These are phyloP conservation scores for Ciconia stormi DNA, from an alignment of 2,113 vertebrate genomes.

Conservation along the genomic window DNA sequence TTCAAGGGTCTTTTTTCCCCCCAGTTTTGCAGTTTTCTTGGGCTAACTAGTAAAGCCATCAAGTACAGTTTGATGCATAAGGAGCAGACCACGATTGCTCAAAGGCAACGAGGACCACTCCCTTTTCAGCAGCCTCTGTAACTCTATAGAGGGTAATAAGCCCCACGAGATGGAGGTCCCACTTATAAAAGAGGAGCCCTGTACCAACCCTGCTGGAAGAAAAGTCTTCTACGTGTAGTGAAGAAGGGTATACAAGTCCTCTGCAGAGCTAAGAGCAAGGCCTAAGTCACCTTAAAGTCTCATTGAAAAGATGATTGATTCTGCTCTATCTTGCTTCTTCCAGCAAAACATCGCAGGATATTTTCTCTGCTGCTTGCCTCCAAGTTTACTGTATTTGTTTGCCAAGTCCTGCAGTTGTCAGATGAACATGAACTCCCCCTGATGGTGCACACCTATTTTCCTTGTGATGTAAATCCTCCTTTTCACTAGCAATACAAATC, in stretches of 20 bases:
- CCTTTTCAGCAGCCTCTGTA: not conserved
- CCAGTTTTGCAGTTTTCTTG: not conserved
- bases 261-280: not conserved
- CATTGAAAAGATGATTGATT: slow-evolving; percentile 51
- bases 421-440: slow-evolving; percentile 20
- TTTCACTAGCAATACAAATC: not conserved
- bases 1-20: not conserved
- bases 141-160: not conserved
- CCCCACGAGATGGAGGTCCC: not conserved
- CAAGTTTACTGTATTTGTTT: not conserved
- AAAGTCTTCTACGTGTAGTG: rapidly evolving
- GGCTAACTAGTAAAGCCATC: not conserved
- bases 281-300: slow-evolving; percentile 35
- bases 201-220: not conserved
- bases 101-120: not conserved
- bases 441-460: not conserved
- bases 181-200: not conserved
- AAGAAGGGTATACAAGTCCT: not conserved
- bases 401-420: slow-evolving; percentile 35
- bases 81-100: not conserved
- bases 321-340: slow-evolving; percentile 24
- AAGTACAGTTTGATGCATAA: not conserved
- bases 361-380: slow-evolving; percentile 14
- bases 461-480: not conserved
- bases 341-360: slow-evolving; percentile 29